Evolutionary conservation across 1,140 invertebrate species (phyloP).

Genomic region (Ceratitis capitata): DNA sequence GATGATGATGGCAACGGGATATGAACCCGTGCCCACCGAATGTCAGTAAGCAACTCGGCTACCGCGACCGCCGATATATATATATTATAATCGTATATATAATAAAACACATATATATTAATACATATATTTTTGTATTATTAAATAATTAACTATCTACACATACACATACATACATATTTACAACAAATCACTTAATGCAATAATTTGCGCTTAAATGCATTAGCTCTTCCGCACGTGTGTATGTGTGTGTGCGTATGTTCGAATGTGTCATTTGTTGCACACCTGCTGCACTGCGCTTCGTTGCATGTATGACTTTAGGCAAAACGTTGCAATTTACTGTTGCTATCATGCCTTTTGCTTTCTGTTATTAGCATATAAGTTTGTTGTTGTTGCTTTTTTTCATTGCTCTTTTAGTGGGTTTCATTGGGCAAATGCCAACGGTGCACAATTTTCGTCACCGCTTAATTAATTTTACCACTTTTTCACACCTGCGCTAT

Average conservation of each 20-base stretch:
- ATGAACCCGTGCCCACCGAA: too few species aligned
- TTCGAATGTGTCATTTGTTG: background rate
- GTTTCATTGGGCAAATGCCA: background rate
- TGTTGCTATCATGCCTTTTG: too few species aligned
- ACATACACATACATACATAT: too few species aligned
- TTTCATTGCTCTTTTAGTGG: background rate
- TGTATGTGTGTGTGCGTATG: background rate
- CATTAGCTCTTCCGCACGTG: too few species aligned
- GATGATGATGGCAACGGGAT: too few species aligned
- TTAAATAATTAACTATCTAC: background rate
- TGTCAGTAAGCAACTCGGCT: too few species aligned
- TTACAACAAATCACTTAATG: conserved; percentile 1
- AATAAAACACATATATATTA: too few species aligned
- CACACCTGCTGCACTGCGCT: background rate
- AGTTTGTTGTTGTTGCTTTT: too few species aligned
- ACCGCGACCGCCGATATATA: too few species aligned
- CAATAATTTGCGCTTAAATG: background rate
- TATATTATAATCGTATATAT: too few species aligned
- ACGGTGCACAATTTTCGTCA: background rate
- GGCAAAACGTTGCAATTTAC: background rate
- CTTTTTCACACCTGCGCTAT: conserved; percentile 10
- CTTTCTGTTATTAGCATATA: background rate
- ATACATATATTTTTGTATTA: background rate
- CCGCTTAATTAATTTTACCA: conserved; percentile 24
- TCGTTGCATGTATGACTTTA: background rate